A percentile compares a stretch with the other conserved stretches of the same genome.
Conservation (phyloP, 2,888 invertebrate genomes). For the Scaptomyza cyrtandrae region DNA sequence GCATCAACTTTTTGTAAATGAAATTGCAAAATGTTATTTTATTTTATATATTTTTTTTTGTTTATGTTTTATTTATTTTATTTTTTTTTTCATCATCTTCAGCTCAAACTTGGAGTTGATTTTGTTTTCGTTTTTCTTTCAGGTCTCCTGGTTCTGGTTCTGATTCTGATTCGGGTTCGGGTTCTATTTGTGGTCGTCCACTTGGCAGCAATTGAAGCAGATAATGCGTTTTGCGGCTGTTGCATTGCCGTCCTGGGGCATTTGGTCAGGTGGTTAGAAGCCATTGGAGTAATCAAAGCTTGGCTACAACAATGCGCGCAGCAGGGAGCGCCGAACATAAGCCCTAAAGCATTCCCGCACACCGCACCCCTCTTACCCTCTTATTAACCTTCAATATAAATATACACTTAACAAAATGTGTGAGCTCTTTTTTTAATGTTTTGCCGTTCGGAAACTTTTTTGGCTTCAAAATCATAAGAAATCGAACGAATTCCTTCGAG, state of each 20-base stretch:
- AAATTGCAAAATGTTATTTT: conserved; percentile 71
- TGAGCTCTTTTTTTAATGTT: too few relatives aligned
- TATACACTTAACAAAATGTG: too few relatives aligned
- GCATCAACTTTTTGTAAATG: conserved; percentile 78
- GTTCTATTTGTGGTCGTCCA: conserved; percentile 41
- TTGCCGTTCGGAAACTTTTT: too few relatives aligned
- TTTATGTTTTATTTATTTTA: background rate
- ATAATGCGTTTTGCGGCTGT: conserved; percentile 78
- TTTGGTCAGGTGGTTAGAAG: conserved; percentile 69
- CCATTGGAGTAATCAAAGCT: conserved; percentile 78
- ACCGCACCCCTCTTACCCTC: too few relatives aligned
- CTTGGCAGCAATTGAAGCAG: conserved; percentile 73
- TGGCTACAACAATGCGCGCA: conserved; percentile 64
- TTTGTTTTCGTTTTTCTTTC: conserved; percentile 1
- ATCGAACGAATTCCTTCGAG: too few relatives aligned
- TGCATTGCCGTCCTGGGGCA: conserved; percentile 57
- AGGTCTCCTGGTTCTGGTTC: background rate
- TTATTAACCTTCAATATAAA: too few relatives aligned
- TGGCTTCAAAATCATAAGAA: too few relatives aligned
- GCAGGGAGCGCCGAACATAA: conserved; percentile 41
- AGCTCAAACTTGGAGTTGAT: background rate
- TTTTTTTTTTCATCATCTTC: conserved; percentile 11
- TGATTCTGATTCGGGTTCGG: background rate
- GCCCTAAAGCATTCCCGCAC: too few relatives aligned
- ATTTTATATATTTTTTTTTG: conserved; percentile 37